phyloP scores from a whole-genome alignment of 2,113 vertebrate species.

The Phylloscopus whistleri region DNA sequence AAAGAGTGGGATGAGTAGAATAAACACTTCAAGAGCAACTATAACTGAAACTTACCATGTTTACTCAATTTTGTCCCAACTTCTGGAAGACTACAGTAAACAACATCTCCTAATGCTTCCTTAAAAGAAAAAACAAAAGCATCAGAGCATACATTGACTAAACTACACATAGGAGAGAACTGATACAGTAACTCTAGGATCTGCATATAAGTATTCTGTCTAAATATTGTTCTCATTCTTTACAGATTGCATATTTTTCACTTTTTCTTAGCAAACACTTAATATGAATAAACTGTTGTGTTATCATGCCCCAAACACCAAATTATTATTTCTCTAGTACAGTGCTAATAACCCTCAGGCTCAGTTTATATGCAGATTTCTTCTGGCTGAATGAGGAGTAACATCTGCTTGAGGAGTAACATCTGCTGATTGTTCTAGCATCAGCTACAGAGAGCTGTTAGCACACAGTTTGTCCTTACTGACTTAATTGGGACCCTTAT shows the following conservation, averaged over 20 bases:
- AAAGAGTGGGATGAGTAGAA: background rate
- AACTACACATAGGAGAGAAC: background rate
- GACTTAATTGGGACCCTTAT: background rate
- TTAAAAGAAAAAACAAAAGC: conserved; percentile 61
- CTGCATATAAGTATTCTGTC: background rate
- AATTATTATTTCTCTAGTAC: background rate
- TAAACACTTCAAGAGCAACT: background rate
- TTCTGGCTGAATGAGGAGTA: background rate
- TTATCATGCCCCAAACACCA: background rate
- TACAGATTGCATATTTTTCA: background rate
- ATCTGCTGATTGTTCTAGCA: background rate
- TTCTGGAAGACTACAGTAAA: conserved; percentile 97
- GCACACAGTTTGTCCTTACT: background rate
- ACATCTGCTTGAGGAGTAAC: background rate
- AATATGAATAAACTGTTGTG: background rate
- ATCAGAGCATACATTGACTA: background rate
- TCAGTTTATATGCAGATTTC: background rate
- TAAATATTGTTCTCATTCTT: background rate
- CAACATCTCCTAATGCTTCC: conserved; percentile 95
- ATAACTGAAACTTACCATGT: conserved; percentile 76
- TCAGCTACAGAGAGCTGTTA: background rate
- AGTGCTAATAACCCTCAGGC: background rate
- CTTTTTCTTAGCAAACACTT: background rate
- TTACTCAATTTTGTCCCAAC: conserved; percentile 89
- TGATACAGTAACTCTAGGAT: background rate